Conservation (phyloP, 2,113 vertebrate species). For the Amphiprion ocellaris region DNA sequence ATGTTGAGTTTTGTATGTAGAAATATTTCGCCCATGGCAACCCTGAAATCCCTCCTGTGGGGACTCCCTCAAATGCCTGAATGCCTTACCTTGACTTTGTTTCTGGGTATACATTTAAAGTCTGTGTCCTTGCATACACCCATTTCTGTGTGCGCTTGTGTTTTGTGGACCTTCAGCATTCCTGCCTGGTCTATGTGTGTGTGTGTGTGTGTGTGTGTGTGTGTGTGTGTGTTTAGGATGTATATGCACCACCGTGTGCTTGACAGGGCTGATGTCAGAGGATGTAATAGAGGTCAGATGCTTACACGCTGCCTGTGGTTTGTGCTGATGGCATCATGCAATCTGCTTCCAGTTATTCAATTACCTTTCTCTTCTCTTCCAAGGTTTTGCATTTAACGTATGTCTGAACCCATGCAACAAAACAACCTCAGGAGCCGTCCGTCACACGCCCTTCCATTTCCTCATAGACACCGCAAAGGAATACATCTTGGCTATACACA, state of each 20-base stretch:
- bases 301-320: conserved; percentile 75
- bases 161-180: conserved; percentile 10
- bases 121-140: conserved; percentile 10
- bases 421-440: conserved; percentile 66
- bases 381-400: conserved; percentile 77
- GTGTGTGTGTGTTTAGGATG: conserved; percentile 36
- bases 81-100: not conserved
- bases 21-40: too few relatives aligned
- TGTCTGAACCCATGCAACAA: conserved; percentile 69
- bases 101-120: not conserved
- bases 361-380: conserved; percentile 72
- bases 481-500: conserved; percentile 29
- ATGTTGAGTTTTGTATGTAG: too few relatives aligned
- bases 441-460: conserved; percentile 62
- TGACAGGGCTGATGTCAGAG: conserved; percentile 62
- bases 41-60: not conserved
- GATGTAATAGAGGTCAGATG: conserved; percentile 77
- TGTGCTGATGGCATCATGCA: conserved; percentile 74
- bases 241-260: conserved; percentile 33
- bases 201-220: conserved; percentile 36
- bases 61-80: not conserved
- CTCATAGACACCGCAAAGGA: conserved; percentile 39
- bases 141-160: not conserved
- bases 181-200: not conserved
- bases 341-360: conserved; percentile 81